phyloP scores from a whole-genome alignment of 2,797 vertebrate species.

The Todus mexicanus region DNA sequence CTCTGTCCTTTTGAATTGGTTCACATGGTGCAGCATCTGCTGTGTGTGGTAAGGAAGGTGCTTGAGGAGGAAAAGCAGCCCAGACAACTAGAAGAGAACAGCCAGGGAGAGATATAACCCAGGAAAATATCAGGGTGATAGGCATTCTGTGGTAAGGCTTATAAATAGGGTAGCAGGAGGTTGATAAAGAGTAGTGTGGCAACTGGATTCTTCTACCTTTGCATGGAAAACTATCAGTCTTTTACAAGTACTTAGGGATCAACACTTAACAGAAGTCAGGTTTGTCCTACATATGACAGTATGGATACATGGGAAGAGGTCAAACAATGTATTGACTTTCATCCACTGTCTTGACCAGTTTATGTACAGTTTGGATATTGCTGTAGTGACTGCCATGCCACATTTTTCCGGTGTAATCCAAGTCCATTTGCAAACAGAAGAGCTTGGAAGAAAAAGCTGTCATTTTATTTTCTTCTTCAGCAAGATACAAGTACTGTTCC shows the following conservation, averaged over 20 bases:
- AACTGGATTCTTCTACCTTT: not conserved
- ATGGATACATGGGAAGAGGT: not conserved
- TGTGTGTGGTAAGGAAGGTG: not conserved
- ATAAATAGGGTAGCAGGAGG: not conserved
- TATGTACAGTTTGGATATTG: not conserved
- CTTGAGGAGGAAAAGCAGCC: not conserved
- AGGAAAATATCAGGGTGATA: not conserved
- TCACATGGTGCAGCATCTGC: not conserved
- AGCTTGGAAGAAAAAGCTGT: not conserved
- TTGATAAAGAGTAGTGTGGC: not conserved
- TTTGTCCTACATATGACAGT: not conserved
- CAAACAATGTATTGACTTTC: not conserved
- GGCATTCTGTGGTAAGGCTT: not conserved
- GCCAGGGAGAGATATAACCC: not conserved
- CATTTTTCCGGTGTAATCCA: not conserved
- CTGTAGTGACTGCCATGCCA: not conserved
- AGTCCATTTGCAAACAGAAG: not conserved
- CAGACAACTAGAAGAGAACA: not conserved
- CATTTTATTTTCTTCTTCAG: not conserved
- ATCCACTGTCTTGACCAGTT: not conserved
- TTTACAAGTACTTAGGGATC: not conserved
- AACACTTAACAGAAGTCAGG: not conserved
- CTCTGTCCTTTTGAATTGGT: not conserved
- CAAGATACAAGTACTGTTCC: not conserved
- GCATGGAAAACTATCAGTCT: not conserved